Base-by-base conservation (phyloP, 1,140 invertebrate species). In the Aphaenogaster rudis region DNA sequence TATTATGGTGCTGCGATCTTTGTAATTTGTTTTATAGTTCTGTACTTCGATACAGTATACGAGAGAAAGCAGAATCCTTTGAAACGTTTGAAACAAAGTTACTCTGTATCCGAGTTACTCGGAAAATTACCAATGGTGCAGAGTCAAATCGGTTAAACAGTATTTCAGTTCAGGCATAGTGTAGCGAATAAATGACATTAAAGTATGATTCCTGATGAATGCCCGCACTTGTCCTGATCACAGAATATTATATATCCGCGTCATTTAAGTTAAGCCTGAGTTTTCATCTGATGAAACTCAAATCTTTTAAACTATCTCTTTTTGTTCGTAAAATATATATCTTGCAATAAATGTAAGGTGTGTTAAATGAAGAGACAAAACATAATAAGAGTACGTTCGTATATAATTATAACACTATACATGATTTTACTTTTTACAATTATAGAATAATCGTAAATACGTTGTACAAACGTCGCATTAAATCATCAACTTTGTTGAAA, bases 171-270 rank as follows among this genome's bases (percentile, higher is more conserved):
- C 71, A 82, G 86, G 42, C 69, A 74, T 87, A 81, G 66, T 89
- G 77, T 91, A 91, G 85, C 61, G 8, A 91, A 91, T 91, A 91
- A 91, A 91, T 86, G 61, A 90, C 15, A 90, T 90, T 86, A 87
- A 86, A 88, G 36, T 63, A 50, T 17, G n/a, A 61, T 74, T 42
- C 3, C 17, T 59, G 28, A 57, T 82, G 54, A 74, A 13, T 36
- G n/a, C 42, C 13, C 54, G 42, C 67, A 82, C n/a, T 48, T 72
- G 45, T 67, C 63, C 48, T 28, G 48, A 80, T 69, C 21, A 69
- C 15, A 66, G 13, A 69, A 80, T 69, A 39, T 21, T 52, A 64
- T 64, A 50, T 48, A 17, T 28, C 13, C 5, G n/a, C 39, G 4
- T 15, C 15, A 33, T 48, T 64, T 48, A 79, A 77, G 39, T 69